Evolutionary conservation across 2,888 invertebrate genomes (phyloP), one percentile per base, ranked within the genome.

Genomic region (Rambutsinella grinnellia): DNA sequence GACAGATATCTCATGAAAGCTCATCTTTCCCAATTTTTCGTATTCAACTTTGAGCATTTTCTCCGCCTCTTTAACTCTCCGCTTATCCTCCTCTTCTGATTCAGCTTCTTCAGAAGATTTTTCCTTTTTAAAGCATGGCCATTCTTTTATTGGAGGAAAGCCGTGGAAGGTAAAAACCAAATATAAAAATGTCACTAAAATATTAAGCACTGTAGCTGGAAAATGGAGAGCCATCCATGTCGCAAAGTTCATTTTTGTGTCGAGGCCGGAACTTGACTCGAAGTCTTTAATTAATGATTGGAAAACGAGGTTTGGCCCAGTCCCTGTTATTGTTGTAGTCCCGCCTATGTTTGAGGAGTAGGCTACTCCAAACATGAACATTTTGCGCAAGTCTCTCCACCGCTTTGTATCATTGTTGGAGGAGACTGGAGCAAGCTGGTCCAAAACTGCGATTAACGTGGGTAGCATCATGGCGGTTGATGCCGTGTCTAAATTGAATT

Each of bases 381-480:
- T 78, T 53, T 70, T 74, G 36, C 60, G 60, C 0, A 62, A 26
- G 13, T 70, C 67, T 2, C 61, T 56, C 54, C 61, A 61, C 24
- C 54, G 56, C 10, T 19, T 46, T 17, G 62, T 19, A n/a, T 57
- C 44, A 15, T 69, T 49, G 8, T 49, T 49, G n/a, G 54, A 6
- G 13, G 19, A 17, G 28, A 19, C 23, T n/a, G 1, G 58, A 10
- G 17, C 2, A n/a, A 96, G 87, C 80, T 95, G 94, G 85, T 92
- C 90, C 8, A 96, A 87, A 1, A 95, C 94, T 28, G 95, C 95
- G 81, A 94, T 92, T 21, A 95, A 93, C 79, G 96, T 96, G 0
- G 96, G 96, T 76, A 95, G 63, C 96, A 96, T 96, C 94, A 96
- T 95, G 1, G 96, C 95, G 1, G 94, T 93, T 2, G 63, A 63